Evolutionary conservation across 2,888 invertebrate genomes (phyloP), one percentile per base, ranked within the genome.

Genomic region (Acanthosepion lycidas): DNA sequence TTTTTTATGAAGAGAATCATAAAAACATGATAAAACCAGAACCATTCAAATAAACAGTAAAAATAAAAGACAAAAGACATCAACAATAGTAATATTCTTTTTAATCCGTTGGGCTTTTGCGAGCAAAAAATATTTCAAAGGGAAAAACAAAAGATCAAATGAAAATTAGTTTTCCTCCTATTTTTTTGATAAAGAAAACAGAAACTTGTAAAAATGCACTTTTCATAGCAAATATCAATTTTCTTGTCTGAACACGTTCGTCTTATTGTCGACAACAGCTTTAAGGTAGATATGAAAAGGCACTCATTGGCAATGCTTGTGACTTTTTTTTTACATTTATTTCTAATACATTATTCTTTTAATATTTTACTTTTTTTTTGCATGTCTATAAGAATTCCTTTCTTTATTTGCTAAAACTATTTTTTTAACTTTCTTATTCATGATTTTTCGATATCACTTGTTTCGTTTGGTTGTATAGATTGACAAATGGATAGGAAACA

Each of bases 201-300:
- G 28, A 42, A 78, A 78, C 78, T 33, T 78, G n/a, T 78, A 78
- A 78, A 78, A 78, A 33, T 33, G 78, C 9, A 78, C n/a, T 78
- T 78, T 78, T 78, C 78, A 78, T n/a, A 78, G n/a, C n/a, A 23
- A 78, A 78, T 78, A 78, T 78, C 78, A 78, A n/a, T 78, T 15
- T 78, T 78, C n/a, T 78, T 78, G 78, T 78, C n/a, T 78, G 33
- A 78, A 78, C n/a, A 78, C 78, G 78, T 33, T 78, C n/a, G 6
- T 78, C 78, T n/a, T 33, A 78, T 78, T 78, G n/a, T 78, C 78
- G 78, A 78, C 78, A 78, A 78, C 78, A 78, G 78, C 78, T 78
- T 78, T 78, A 78, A 78, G 78, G 78, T 78, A 78, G 78, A 78
- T 78, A n/a, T 78, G n/a, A 78, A 78, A n/a, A 78, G 78, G 33